phyloP scores from a whole-genome alignment of 2,888 invertebrate species.

The Noctua pronuba region DNA sequence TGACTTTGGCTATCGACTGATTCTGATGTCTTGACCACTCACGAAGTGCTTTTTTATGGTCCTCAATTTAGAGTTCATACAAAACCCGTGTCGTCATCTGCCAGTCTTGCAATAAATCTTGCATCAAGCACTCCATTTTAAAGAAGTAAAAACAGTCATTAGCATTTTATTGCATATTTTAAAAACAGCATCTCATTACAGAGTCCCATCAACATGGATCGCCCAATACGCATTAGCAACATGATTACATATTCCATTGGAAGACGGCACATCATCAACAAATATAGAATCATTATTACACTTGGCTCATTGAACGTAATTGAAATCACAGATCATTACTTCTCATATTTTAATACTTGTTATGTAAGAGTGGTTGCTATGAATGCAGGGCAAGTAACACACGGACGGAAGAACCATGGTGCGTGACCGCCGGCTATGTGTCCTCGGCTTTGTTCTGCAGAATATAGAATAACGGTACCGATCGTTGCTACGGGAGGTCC shows the following conservation, averaged over 20 bases:
- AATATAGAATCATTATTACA: slow-evolving; percentile 53
- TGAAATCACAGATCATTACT: slow-evolving; percentile 42
- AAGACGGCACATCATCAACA: slow-evolving; percentile 47
- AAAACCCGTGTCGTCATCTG: slow-evolving; percentile 5
- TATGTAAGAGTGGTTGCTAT: slow-evolving; percentile 68
- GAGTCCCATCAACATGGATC: slow-evolving; percentile 46
- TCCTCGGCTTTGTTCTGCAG: slow-evolving; percentile 72
- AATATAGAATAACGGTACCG: slow-evolving; percentile 76
- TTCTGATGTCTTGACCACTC: slow-evolving; percentile 38
- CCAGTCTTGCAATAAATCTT: slow-evolving; percentile 29
- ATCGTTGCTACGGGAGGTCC: slow-evolving; percentile 50
- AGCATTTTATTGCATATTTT: slow-evolving; percentile 55
- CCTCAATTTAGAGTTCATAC: slow-evolving; percentile 22
- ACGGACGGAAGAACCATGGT: slow-evolving; percentile 78
- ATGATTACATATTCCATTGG: slow-evolving; percentile 53
- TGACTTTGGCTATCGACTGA: slow-evolving; percentile 58
- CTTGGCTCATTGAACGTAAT: slow-evolving; percentile 47
- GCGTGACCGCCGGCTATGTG: slow-evolving; percentile 80
- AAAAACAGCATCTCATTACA: slow-evolving; percentile 53
- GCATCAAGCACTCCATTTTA: slow-evolving; percentile 16
- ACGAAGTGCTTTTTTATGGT: slow-evolving; percentile 5
- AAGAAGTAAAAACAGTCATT: slow-evolving; percentile 51
- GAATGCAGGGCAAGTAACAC: slow-evolving; percentile 79
- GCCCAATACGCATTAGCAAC: slow-evolving; percentile 56
- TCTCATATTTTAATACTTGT: slow-evolving; percentile 42